Evolutionary conservation across 2,888 invertebrate genomes (phyloP), one percentile per base, ranked within the genome.

Genomic region (Brassicogethes aeneus): DNA sequence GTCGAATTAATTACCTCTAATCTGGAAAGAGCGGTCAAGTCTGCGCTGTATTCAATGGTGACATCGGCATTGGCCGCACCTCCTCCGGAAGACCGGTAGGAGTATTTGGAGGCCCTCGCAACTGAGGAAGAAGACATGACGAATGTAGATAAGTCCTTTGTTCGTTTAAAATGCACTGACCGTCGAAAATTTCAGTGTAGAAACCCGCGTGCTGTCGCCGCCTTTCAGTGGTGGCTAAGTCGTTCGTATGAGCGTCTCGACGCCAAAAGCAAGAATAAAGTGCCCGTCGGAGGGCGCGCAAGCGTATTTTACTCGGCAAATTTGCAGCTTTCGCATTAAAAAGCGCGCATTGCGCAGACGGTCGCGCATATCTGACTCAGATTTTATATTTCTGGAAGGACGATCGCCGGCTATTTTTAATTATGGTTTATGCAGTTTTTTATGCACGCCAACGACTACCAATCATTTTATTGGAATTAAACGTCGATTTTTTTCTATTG

Each of bases 31-130:
- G 90, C 87, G 75, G 87, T 89, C 74, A 92, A 77, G 76, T 93
- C 92, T 75, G 88, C 80, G 74, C 84, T 84, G 76, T 92, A 93
- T 77, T 92, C 92, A 76, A 93, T 90, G 81, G 85, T 90, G 70
- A 92, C 87, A 76, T 91, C 90, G 72, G 88, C 85, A 54, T 69
- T 66, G 47, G 75, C 76, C 62, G 74, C 79, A 70, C 80, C 82
- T 67, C 80, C 82, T 65, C 86, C 87, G 68, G 82, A 79, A 68
- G 89, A 87, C 72, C 90, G 85, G 78, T 93, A 93, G 69, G 84
- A 81, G 77, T 92, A 92, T 75, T 89, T 91, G 70, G 89, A 87
- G 68, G 84, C 77, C 76, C 89, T 89, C 70, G 66, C 65, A 50
- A 66, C 68, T 46, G 63, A 61, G 53, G 64, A 65, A n/a, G n/a